phyloP scores from a whole-genome alignment of 2,888 invertebrate genomes.

The Caenorhabditis virilis region DNA sequence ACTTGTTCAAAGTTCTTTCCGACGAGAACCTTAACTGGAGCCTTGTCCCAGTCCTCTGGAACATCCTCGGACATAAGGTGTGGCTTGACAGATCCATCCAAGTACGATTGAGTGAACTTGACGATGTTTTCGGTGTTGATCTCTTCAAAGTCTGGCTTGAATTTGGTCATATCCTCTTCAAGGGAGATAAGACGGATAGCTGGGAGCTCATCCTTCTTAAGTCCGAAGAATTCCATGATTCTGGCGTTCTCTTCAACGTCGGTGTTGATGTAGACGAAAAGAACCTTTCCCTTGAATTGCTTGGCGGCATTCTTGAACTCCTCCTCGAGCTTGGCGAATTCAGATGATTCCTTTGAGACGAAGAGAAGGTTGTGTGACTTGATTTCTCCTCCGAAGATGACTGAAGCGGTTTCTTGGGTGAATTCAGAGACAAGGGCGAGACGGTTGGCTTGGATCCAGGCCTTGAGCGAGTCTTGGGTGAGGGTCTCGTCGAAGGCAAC shows the following conservation, averaged over 20 bases:
- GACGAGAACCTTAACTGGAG: slow-evolving; percentile 87
- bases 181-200: slow-evolving; percentile 80
- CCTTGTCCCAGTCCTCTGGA: slow-evolving; percentile 95
- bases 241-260: slow-evolving; percentile 93
- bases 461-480: slow-evolving; percentile 47
- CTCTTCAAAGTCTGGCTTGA: slow-evolving; percentile 80
- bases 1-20: slow-evolving; percentile 92
- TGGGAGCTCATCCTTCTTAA: slow-evolving; percentile 82
- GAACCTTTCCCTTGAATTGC: slow-evolving; percentile 85
- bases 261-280: slow-evolving; percentile 92
- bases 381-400: slow-evolving; percentile 96
- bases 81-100: slow-evolving; percentile 90
- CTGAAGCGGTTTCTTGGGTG: slow-evolving; percentile 80
- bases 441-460: slow-evolving; percentile 68
- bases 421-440: slow-evolving; percentile 68
- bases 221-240: slow-evolving; percentile 98
- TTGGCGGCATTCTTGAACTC: slow-evolving; percentile 84
- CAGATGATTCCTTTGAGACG: slow-evolving; percentile 83
- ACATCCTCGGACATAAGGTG: slow-evolving; percentile 91
- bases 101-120: slow-evolving; percentile 85
- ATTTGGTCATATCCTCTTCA: slow-evolving; percentile 96
- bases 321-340: slow-evolving; percentile 81
- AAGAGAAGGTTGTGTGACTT: slow-evolving; percentile 95
- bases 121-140: slow-evolving; percentile 77
- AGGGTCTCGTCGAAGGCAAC: slow-evolving; percentile 60